Conservation (phyloP, 2,888 invertebrate species). For the Habroteleia sp. region DNA sequence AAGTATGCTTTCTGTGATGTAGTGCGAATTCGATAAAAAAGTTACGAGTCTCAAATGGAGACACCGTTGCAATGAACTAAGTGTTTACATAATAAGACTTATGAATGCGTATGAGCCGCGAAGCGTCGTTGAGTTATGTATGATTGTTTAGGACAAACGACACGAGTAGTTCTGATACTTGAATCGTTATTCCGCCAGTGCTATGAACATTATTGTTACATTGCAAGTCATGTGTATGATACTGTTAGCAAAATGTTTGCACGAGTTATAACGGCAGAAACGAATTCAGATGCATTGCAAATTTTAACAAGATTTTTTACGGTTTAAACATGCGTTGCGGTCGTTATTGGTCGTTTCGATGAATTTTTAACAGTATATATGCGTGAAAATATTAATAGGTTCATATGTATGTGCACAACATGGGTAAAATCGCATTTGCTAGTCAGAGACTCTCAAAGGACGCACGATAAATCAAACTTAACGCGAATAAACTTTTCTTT, state of each 20-base stretch:
- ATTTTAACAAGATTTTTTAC: too few relatives aligned
- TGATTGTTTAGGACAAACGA: slow-evolving; percentile 20
- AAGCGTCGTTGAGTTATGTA: slow-evolving; percentile 30
- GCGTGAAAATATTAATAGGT: slow-evolving; percentile 19
- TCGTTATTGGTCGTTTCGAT: slow-evolving; percentile 4
- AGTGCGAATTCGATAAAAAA: slow-evolving; percentile 33
- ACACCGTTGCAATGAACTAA: slow-evolving; percentile 41
- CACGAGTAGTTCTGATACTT: background rate
- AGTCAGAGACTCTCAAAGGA: slow-evolving; percentile 54
- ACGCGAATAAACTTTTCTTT: slow-evolving; percentile 23
- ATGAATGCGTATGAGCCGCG: slow-evolving; percentile 30
- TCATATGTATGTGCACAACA: slow-evolving; percentile 31
- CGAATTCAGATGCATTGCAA: too few relatives aligned
- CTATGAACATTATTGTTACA: slow-evolving; percentile 41
- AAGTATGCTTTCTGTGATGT: slow-evolving; percentile 61
- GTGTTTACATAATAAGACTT: slow-evolving; percentile 39
- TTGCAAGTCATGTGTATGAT: slow-evolving; percentile 39
- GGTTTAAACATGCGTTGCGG: too few relatives aligned
- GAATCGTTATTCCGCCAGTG: slow-evolving; percentile 12
- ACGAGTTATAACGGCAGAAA: too few relatives aligned
- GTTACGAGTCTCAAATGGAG: slow-evolving; percentile 35
- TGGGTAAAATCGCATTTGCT: slow-evolving; percentile 59
- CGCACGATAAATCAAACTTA: slow-evolving; percentile 55
- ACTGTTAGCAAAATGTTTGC: slow-evolving; percentile 5
- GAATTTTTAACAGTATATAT: slow-evolving; percentile 36